Percentiles rank a stretch among this genome's conserved stretches.
phyloP scores from a whole-genome alignment of 2,797 vertebrate genomes.

The Enteromius radiatus region DNA sequence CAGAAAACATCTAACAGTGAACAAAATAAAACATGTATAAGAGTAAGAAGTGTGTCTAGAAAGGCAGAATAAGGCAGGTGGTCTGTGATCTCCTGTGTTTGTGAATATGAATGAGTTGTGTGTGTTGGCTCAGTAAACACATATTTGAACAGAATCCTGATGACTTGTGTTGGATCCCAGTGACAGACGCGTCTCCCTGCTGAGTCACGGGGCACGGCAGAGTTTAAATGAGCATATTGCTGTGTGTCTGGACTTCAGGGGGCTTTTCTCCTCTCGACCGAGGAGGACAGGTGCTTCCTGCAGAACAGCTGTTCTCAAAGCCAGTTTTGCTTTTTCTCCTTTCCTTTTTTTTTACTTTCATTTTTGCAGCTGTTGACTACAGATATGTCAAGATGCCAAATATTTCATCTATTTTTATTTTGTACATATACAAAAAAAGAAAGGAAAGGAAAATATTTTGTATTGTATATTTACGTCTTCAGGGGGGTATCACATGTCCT shows the following conservation, averaged over 20 bases:
- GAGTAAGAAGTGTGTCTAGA: background rate
- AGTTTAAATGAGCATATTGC: constrained; percentile 28
- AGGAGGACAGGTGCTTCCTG: background rate
- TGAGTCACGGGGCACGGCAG: background rate
- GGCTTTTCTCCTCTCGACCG: background rate
- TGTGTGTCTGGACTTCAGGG: background rate
- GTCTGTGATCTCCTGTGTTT: constrained; percentile 25
- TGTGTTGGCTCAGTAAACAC: constrained; percentile 25
- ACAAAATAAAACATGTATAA: constrained; percentile 1
- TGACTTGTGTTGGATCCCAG: constrained; percentile 23
- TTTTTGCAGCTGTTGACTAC: background rate
- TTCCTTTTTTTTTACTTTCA: background rate
- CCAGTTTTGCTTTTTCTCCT: background rate
- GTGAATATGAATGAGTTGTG: constrained; percentile 39
- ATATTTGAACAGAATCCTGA: constrained; percentile 43
- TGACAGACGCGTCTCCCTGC: constrained; percentile 1
- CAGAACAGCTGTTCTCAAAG: constrained; percentile 14
- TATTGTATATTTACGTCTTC: too few species aligned
- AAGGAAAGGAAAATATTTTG: too few species aligned
- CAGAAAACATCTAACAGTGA: constrained; percentile 4
- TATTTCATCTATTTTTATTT: too few species aligned
- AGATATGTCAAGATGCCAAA: background rate
- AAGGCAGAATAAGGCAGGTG: constrained; percentile 27
- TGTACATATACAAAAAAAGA: too few species aligned
- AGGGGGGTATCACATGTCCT: too few species aligned